A percentile compares a stretch with the other conserved stretches of the same genome.
These are phyloP conservation scores for Nymphicus hollandicus DNA, from an alignment of 2,113 vertebrate species.

Conservation along the genomic window DNA sequence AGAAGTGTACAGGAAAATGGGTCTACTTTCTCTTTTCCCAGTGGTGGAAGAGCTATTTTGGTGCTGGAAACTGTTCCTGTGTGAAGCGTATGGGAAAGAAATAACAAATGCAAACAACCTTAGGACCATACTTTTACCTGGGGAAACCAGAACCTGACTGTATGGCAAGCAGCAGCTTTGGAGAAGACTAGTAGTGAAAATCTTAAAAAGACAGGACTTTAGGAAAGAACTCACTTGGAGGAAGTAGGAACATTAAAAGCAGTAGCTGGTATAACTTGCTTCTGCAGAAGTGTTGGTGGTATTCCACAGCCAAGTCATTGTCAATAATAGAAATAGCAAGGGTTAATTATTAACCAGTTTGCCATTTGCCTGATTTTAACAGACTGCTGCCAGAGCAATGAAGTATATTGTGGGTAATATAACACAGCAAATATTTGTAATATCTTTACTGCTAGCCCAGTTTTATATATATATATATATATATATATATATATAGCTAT, in stretches of 20 bases:
- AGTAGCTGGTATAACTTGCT: neutral
- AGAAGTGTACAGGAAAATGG: slow-evolving; percentile 61
- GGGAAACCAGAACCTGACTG: neutral
- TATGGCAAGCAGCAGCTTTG: neutral
- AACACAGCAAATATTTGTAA: slow-evolving; percentile 11
- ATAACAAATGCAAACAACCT: neutral
- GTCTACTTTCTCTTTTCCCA: slow-evolving; percentile 68
- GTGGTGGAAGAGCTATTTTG: slow-evolving; percentile 57
- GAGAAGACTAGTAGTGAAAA: neutral
- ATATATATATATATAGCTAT: neutral
- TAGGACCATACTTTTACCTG: neutral
- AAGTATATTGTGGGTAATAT: neutral
- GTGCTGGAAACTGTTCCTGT: slow-evolving; percentile 54
- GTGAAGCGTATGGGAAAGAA: slow-evolving; percentile 50
- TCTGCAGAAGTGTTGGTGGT: neutral
- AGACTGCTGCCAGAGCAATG: neutral
- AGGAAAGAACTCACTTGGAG: neutral
- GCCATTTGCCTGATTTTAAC: slow-evolving; percentile 29
- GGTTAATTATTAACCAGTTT: slow-evolving; percentile 30
- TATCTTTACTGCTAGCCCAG: neutral
- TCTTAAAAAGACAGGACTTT: neutral
- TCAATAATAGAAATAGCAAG: neutral
- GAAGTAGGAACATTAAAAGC: neutral
- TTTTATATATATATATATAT: neutral
- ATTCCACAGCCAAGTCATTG: neutral